Base-by-base conservation (phyloP, 2,113 vertebrate genomes). In the Cromileptes altivelis region DNA sequence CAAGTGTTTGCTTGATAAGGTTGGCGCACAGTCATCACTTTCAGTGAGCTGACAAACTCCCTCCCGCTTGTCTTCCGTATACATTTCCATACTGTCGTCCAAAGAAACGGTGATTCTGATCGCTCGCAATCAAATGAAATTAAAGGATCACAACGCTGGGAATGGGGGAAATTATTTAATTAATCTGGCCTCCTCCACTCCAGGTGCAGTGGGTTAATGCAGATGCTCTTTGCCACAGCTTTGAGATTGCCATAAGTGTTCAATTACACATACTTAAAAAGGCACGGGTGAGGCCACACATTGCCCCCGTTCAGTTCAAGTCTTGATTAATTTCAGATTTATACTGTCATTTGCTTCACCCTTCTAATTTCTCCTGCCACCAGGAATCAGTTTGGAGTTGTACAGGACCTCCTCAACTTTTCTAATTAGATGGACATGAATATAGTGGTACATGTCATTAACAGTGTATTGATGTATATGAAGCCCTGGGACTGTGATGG, bases 1-100 rank as follows among this genome's bases (percentile, higher is more conserved):
- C 89, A 92, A 94, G 92, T 91, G 89, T 88, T 90, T 88, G 80
- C 89, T 91, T 95, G 94, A 95, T 95, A 94, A 93, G 91, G 85
- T 85, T 91, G 89, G 86, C 92, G 92, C 87, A 84, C 83, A 92
- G 92, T 92, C 91, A 93, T 92, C 88, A 88, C 79, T 89, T 88
- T 88, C 84, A 71, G 67, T 63, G 75, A 83, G 70, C 53, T 84
- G 85, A 91, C 90, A 91, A 84, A 81, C 74, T 76, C 72, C 57
- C 82, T 85, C 72, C 77, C 8, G 15, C 73, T 80, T 72, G 70
- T 82, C 87, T 76, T 71, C 68, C 75, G 55, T 50, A n/a, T 74
- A 69, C 81, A 75, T 62, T 79, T 76, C 60, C 63, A 58, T 30
- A 61, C 78, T 19, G 11, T 70, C 27, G 17, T 78, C 64, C 50